phyloP scores from a whole-genome alignment of 2,113 vertebrate species.

The Regulus satrapa region DNA sequence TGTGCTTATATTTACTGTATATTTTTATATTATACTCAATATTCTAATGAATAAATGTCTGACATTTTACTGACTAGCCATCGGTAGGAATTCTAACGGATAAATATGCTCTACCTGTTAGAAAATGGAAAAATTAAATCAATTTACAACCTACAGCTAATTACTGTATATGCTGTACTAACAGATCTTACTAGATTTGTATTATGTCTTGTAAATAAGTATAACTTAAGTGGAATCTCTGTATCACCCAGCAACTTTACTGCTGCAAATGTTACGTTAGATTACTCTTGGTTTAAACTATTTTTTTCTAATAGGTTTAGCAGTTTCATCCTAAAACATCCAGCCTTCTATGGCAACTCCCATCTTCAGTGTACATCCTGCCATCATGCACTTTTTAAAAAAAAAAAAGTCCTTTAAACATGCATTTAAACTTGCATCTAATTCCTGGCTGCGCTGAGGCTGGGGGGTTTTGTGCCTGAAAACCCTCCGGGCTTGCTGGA shows the following conservation, averaged over 20 bases:
- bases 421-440: not conserved
- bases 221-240: constrained; percentile 38
- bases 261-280: not conserved
- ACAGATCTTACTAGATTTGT: constrained; percentile 22
- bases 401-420: not conserved
- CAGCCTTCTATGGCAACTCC: not conserved
- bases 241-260: not conserved
- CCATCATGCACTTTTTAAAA: not conserved
- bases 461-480: not conserved
- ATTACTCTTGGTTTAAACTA: not conserved
- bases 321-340: not conserved
- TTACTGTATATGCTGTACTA: constrained; percentile 41
- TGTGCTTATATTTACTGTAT: constrained; percentile 52
- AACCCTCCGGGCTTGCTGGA: not conserved
- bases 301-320: not conserved
- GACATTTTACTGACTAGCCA: constrained; percentile 25
- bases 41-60: constrained; percentile 16
- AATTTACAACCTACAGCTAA: constrained; percentile 27
- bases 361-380: not conserved
- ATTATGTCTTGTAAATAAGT: constrained; percentile 47
- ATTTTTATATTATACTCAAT: constrained; percentile 53
- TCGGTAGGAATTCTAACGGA: not conserved
- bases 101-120: not conserved
- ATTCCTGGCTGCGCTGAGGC: not conserved
- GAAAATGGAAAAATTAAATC: not conserved